Evolutionary conservation across 2,797 vertebrate genomes (phyloP), one percentile per base, ranked within the genome.

Genomic region (Platalea minor): DNA sequence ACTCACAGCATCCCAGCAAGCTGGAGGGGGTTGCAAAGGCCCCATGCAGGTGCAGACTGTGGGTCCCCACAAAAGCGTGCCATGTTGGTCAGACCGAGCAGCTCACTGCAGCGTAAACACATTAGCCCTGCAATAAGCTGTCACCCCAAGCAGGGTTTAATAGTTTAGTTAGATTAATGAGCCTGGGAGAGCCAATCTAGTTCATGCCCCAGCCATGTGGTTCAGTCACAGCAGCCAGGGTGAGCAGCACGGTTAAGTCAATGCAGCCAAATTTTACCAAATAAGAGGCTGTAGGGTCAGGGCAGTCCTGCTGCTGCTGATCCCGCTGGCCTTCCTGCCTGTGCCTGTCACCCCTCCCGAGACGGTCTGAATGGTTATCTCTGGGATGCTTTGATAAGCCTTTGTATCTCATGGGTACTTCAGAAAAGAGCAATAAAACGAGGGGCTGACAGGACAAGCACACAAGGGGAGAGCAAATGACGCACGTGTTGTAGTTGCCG

Each of bases 11-110:
- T 39, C 63, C 29, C 45, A 12, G 19, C 3, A 51, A 75, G n/a
- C 33, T 37, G 14, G 48, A 54, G 19, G 8, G 33, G 13, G 17
- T 6, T 4, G 13, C 3, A 3, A 10, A 74, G 84, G 2, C 25
- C 50, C 17, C 0, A 0, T 0, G 2, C 29, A n/a, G 51, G 43
- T 26, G 14, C 0, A 1, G 25, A 4, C 54, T 2, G 8, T 12
- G 59, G 17, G 28, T 69, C n/a, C 33, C 53, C 2, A 2, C 17
- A 25, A 17, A 17, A 78, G 53, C 1, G 0, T 5, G 73, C 25
- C 15, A 5, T 37, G 57, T 83, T 1, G 2, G 35, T 70, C 87
- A n/a, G 33, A 33, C 59, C 0, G 0, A 45, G 80, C 73, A 57
- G 77, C 80, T 95, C 1, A 0, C 1, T 10, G 86, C 83, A 31